phyloP scores from a whole-genome alignment of 2,888 invertebrate species.

The Atethmia centrago region DNA sequence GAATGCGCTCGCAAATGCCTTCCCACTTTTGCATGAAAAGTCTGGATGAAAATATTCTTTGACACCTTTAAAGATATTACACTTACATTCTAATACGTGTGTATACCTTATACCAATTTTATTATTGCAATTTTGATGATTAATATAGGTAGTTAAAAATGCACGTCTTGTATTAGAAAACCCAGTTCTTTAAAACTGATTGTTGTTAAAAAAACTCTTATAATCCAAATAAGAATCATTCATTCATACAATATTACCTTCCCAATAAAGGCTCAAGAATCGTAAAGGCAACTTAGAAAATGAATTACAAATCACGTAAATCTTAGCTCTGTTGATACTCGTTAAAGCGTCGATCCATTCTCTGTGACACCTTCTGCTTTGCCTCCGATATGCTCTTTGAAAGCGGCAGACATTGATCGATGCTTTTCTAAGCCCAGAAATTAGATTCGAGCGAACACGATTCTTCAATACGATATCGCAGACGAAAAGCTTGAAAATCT shows the following conservation, averaged over 20 bases:
- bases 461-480: conserved; percentile 65
- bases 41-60: conserved; percentile 27
- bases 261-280: neutral
- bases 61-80: conserved; percentile 3
- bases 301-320: conserved; percentile 65
- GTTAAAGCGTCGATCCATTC: conserved; percentile 76
- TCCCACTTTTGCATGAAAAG: conserved; percentile 30
- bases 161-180: neutral
- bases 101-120: too few relatives aligned
- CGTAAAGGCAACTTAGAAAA: conserved; percentile 17
- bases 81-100: neutral
- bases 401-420: conserved; percentile 82
- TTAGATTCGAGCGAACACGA: conserved; percentile 65
- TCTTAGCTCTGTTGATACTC: conserved; percentile 73
- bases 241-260: too few relatives aligned
- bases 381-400: conserved; percentile 78
- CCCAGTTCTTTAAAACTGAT: neutral
- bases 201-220: neutral
- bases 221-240: neutral
- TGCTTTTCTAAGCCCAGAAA: conserved; percentile 70
- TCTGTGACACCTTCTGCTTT: conserved; percentile 77
- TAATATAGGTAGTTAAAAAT: neutral
- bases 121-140: neutral
- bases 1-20: conserved; percentile 64
- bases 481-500: conserved; percentile 41